Evolutionary conservation across 2,797 vertebrate genomes (phyloP).

Genomic region (Cyprinella venusta): DNA sequence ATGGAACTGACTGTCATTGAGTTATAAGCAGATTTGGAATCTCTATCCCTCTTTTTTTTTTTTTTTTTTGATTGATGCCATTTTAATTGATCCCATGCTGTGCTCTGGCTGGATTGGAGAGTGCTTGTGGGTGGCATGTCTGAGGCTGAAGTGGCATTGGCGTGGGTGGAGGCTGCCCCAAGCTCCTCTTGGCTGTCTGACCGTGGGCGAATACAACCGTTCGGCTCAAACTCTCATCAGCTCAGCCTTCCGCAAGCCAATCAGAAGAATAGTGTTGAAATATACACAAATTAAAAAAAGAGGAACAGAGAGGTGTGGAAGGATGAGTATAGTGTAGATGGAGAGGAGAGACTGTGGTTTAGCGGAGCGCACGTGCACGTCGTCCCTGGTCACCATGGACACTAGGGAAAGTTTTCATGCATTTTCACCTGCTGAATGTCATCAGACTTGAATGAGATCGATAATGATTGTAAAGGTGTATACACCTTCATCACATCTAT

Average conservation of each 20-base stretch:
- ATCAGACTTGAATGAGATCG: conserved; percentile 16
- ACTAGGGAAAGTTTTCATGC: conserved; percentile 17
- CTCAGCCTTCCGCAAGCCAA: conserved; percentile 50
- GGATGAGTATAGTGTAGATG: conserved; percentile 7
- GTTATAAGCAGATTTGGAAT: conserved; percentile 46
- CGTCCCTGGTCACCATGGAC: conserved; percentile 31
- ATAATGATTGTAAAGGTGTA: background rate
- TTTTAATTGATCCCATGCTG: conserved; percentile 49
- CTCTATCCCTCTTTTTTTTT: conserved; percentile 21
- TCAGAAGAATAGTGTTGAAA: conserved; percentile 26
- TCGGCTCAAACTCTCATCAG: conserved; percentile 56
- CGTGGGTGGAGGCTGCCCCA: conserved; percentile 50
- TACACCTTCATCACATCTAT: background rate
- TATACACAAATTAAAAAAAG: conserved; percentile 17
- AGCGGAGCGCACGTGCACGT: background rate
- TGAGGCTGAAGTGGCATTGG: conserved; percentile 57
- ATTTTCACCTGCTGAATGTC: conserved; percentile 23
- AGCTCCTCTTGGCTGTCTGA: conserved; percentile 54
- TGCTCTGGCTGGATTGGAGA: conserved; percentile 51
- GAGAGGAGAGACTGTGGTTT: conserved; percentile 5
- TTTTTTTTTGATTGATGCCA: conserved; percentile 47
- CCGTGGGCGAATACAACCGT: conserved; percentile 54
- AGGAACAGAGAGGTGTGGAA: conserved; percentile 8
- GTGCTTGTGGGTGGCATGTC: conserved; percentile 58
- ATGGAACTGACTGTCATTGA: conserved; percentile 14